phyloP scores from a whole-genome alignment of 2,113 vertebrate species.

The Gymnarchus niloticus region DNA sequence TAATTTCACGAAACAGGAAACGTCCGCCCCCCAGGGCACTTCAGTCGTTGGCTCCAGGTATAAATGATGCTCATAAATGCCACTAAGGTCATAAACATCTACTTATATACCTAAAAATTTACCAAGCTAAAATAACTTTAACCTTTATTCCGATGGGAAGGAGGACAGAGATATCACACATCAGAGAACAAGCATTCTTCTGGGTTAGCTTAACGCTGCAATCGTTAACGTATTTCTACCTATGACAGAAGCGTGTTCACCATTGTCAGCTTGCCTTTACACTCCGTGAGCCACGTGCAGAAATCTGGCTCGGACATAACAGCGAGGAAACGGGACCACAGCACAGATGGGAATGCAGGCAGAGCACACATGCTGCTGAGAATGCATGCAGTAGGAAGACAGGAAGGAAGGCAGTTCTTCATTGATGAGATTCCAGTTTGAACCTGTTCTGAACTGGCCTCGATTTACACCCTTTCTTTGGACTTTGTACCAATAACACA shows the following conservation, averaged over 20 bases:
- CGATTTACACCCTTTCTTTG: neutral
- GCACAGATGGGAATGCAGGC: neutral
- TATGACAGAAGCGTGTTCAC: neutral
- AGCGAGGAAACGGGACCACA: neutral
- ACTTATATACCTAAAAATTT: neutral
- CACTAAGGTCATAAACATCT: neutral
- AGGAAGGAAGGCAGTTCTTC: neutral
- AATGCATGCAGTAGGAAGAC: neutral
- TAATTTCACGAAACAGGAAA: no score
- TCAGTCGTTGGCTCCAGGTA: neutral
- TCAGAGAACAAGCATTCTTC: neutral
- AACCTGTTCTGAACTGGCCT: neutral
- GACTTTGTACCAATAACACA: neutral
- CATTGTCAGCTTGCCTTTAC: neutral
- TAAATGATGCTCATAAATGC: neutral
- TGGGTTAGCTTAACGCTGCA: neutral
- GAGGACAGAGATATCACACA: neutral
- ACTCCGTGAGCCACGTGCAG: neutral
- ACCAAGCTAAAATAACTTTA: neutral
- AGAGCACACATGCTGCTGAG: no score
- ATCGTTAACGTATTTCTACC: neutral
- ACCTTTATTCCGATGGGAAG: neutral
- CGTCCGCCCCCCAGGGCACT: neutral
- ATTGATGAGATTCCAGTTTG: neutral
- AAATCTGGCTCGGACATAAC: neutral